These are phyloP conservation scores for Thaumetopoea pityocampa DNA, from an alignment of 1,140 invertebrate genomes.

Conservation along the genomic window DNA sequence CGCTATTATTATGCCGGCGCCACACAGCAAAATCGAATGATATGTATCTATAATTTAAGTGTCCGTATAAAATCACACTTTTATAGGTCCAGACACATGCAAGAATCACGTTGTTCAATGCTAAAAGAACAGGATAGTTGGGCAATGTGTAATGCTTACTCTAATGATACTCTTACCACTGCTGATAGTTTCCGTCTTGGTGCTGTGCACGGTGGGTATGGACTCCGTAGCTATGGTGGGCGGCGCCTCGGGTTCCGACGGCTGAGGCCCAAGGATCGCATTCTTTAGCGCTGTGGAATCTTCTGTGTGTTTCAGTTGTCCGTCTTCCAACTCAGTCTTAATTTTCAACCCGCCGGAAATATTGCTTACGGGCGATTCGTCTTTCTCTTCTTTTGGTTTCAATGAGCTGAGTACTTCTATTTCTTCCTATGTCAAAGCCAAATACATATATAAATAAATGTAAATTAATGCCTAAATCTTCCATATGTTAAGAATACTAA, in stretches of 20 bases:
- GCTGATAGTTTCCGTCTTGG: conserved; percentile 46
- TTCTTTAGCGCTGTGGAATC: conserved; percentile 62
- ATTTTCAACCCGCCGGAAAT: conserved; percentile 34
- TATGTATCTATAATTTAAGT: no score
- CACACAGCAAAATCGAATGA: no score
- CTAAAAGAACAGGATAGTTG: no score
- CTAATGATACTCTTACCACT: conserved; percentile 31
- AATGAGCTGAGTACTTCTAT: conserved; percentile 46
- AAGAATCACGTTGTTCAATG: no score
- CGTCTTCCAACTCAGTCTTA: conserved; percentile 51
- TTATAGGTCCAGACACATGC: no score
- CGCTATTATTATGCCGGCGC: no score
- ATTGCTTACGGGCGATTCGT: conserved; percentile 29
- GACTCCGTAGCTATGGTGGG: conserved; percentile 26
- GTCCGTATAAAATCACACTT: no score
- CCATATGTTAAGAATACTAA: no score
- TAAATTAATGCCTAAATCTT: no score
- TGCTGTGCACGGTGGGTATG: conserved; percentile 43
- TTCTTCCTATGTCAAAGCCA: no score
- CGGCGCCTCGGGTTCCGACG: conserved; percentile 32
- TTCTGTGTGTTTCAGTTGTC: conserved; percentile 57
- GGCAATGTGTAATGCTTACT: not conserved
- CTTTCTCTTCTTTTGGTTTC: conserved; percentile 62
- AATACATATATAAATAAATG: no score
- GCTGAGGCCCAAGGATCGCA: conserved; percentile 56